Conservation (phyloP, 2,113 vertebrate species). For the Oncorhynchus masou region DNA sequence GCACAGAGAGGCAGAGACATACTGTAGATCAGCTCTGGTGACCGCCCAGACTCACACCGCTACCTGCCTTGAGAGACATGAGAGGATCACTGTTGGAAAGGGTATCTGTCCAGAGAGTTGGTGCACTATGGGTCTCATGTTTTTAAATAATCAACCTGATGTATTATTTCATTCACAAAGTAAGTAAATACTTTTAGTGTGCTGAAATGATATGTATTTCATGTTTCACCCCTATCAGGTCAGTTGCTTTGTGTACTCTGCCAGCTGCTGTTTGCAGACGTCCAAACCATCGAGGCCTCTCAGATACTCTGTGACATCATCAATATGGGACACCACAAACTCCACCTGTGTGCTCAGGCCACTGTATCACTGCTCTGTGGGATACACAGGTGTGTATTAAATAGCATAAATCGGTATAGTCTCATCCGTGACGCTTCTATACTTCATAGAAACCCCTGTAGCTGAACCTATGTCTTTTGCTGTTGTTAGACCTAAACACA, state of each 20-base stretch:
- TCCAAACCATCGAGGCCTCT: neutral
- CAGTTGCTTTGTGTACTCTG: conserved; percentile 11
- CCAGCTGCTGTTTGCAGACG: conserved; percentile 2
- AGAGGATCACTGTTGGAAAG: neutral
- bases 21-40: conserved; percentile 14
- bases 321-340: neutral
- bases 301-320: conserved; percentile 8
- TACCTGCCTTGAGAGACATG: neutral
- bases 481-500: neutral
- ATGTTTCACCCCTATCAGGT: neutral
- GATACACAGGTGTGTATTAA: neutral
- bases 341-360: conserved; percentile 13
- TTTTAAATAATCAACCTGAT: neutral
- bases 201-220: neutral
- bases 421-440: neutral
- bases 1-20: neutral
- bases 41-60: neutral
- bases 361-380: conserved; percentile 7
- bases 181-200: neutral
- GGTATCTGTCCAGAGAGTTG: neutral
- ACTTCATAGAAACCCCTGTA: no score
- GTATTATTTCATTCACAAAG: neutral
- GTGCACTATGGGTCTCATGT: neutral
- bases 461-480: neutral
- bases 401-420: no score